Base-by-base conservation (phyloP, 2,888 invertebrate genomes). In the Chloroclysta siterata region DNA sequence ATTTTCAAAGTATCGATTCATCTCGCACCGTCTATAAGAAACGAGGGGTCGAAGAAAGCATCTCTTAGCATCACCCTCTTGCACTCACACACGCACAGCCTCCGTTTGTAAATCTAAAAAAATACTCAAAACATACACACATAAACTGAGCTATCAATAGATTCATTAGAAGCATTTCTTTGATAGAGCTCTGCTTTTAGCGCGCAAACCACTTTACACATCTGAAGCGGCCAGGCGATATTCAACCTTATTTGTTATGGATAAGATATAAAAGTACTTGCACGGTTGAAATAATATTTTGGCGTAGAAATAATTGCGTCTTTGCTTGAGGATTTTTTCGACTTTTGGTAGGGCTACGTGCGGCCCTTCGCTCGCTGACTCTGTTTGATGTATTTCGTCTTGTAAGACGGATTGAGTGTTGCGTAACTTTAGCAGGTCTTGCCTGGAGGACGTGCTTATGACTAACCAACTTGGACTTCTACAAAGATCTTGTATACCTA, bases 131-230 rank as follows among this genome's bases (percentile, higher is more conserved):
- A 77, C 76, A 79, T 77, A 84, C 82, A 86, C 81, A 84, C 82
- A 86, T 80, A 88, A 76, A 76, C 78, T 71, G 72, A 87, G 85
- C 88, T 89, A 90, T 89, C 91, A 90, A 93, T 93, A 89, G 87
- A 89, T 87, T 92, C 90, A 90, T 92, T 90, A 92, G 91, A 90
- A 83, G 89, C 84, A 88, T 90, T 93, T 91, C 91, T 93, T 93
- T 92, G 91, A 90, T 84, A 89, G 84, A 77, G 80, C 82, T 78
- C 76, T 78, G 90, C 91, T 91, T 92, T 91, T 89, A 91, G 89
- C 88, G 75, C 78, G 69, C 71, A 71, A 59, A 79, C 87, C 78
- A 78, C 64, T 55, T 72, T 78, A 72, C 60, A 50, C 70, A 69
- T 81, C 48, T 60, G 3, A 33, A 46, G 46, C 17, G 48, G 10